Evolutionary conservation across 2,113 vertebrate genomes (phyloP).

Genomic region (Alosa alosa): DNA sequence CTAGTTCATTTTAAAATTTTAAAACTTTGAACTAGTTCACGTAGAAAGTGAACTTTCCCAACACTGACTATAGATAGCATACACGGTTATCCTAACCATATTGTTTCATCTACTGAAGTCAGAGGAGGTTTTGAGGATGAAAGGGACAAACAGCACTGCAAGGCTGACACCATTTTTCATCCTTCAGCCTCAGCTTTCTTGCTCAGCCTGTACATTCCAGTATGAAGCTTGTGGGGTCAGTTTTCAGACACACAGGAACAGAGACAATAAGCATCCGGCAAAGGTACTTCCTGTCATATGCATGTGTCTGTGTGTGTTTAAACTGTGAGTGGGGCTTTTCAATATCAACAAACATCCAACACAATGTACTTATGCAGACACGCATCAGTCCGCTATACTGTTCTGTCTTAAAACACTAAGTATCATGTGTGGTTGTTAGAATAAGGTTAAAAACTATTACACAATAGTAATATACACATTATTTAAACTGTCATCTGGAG

Average conservation of each 20-base stretch:
- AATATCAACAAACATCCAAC: constrained; percentile 13
- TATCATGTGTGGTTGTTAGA: not conserved
- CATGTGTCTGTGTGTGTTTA: constrained; percentile 5
- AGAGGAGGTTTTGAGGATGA: no score
- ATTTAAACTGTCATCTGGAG: no score
- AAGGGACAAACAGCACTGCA: not conserved
- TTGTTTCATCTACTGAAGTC: no score
- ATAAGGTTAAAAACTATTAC: not conserved
- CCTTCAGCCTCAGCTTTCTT: not conserved
- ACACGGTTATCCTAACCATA: no score
- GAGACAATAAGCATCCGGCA: constrained; percentile 27
- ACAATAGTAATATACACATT: no score
- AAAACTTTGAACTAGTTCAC: no score
- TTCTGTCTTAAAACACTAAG: not conserved
- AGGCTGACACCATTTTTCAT: not conserved
- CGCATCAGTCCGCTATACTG: not conserved
- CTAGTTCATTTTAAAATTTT: no score
- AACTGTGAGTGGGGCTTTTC: not conserved
- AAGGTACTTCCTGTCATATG: constrained; percentile 64
- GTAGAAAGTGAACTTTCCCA: no score
- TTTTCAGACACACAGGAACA: constrained; percentile 37
- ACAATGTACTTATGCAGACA: constrained; percentile 8
- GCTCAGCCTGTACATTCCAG: not conserved
- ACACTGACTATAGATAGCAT: no score
- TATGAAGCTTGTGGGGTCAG: not conserved